Evolutionary conservation across 2,113 vertebrate species (phyloP).

Genomic region (Balaenoptera acutorostrata): DNA sequence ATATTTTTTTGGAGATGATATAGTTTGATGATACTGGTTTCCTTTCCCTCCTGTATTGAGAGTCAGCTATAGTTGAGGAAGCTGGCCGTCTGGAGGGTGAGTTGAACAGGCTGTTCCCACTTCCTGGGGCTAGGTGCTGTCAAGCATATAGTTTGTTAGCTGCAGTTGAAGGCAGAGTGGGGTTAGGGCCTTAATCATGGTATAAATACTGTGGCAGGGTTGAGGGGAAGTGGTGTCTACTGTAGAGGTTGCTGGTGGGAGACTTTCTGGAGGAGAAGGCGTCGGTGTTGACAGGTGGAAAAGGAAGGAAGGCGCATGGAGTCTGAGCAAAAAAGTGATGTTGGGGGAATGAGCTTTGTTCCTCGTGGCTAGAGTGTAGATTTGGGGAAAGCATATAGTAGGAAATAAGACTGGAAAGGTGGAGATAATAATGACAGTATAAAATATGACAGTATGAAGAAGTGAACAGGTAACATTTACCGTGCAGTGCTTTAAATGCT

Average conservation of each 20-base stretch:
- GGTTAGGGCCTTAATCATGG: neutral
- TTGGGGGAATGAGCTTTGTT: neutral
- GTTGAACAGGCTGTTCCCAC: neutral
- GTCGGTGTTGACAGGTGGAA: neutral
- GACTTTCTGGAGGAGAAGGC: neutral
- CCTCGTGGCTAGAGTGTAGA: neutral
- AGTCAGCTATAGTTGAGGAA: neutral
- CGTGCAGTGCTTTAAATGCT: too few species aligned
- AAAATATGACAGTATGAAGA: fast-evolving
- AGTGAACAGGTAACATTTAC: fast-evolving
- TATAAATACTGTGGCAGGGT: neutral
- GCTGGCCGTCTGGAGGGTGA: neutral
- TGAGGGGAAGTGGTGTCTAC: neutral
- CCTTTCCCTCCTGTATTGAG: neutral
- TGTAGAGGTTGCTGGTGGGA: too few species aligned
- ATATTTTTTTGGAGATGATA: neutral
- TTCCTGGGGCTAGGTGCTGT: neutral
- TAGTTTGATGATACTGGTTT: neutral
- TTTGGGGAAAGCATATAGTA: neutral
- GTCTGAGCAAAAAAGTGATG: neutral
- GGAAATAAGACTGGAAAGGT: neutral
- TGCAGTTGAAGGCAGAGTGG: neutral
- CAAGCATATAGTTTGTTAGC: too few species aligned
- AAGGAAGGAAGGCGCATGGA: neutral
- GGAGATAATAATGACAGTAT: neutral